These are phyloP conservation scores for Hyposoter dolosus DNA, from an alignment of 2,888 invertebrate species.

Conservation along the genomic window DNA sequence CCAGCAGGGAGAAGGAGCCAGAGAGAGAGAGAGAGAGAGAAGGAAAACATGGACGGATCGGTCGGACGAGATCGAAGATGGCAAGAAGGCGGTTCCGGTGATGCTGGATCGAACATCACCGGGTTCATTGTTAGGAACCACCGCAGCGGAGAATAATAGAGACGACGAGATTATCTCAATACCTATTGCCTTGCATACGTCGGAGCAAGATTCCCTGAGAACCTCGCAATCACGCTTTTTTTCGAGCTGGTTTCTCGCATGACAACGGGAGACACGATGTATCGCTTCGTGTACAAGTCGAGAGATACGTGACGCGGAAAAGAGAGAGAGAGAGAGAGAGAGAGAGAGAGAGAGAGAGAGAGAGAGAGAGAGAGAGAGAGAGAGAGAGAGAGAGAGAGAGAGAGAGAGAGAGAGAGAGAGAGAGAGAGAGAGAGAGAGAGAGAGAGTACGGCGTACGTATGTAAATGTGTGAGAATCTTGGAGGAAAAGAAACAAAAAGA, in stretches of 20 bases:
- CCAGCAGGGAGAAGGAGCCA: not conserved
- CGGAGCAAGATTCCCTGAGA: not conserved
- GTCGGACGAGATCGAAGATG: slow-evolving; percentile 59
- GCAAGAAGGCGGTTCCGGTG: slow-evolving; percentile 53
- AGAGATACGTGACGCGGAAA: not conserved
- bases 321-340: slow-evolving; percentile 1
- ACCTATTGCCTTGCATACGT: not conserved
- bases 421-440: slow-evolving; percentile 1
- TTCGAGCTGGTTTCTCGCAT: not conserved
- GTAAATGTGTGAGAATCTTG: not conserved
- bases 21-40: not conserved
- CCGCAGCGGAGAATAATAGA: slow-evolving; percentile 48
- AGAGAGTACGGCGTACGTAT: not conserved
- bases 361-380: not conserved
- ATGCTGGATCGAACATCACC: slow-evolving; percentile 74
- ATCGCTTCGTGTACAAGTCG: not conserved
- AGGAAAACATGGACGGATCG: slow-evolving; percentile 41
- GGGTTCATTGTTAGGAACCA: slow-evolving; percentile 70
- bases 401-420: slow-evolving; percentile 1
- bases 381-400: slow-evolving; percentile 1
- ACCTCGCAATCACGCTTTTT: slow-evolving; percentile 19
- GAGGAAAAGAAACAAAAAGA: slow-evolving; percentile 16
- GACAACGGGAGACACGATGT: slow-evolving; percentile 1
- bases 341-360: not conserved
- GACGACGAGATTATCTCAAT: slow-evolving; percentile 42